Evolutionary conservation across 2,888 invertebrate species (phyloP), one percentile per base, ranked within the genome.

Genomic region (Melanophora roralis): DNA sequence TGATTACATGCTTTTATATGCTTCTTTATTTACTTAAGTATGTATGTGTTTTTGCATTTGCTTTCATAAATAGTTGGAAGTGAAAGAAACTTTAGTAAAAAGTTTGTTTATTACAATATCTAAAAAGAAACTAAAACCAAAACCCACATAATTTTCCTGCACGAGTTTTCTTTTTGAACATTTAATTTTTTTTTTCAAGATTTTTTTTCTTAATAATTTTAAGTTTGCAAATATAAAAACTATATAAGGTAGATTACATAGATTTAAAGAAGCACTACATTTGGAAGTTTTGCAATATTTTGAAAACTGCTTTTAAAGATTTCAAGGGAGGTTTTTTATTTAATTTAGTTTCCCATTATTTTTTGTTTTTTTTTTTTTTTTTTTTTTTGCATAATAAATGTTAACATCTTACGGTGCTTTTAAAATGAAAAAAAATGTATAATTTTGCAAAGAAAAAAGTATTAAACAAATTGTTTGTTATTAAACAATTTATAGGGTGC

Each of bases 61-160:
- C 40, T 69, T 75, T 75, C 67, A 83, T 81, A 84, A 86, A 83
- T 85, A 84, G 74, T 65, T 55, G 38, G 27, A 40, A 74, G 84
- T 86, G 84, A 84, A 87, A 83, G 85, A 85, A 87, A 87, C 82
- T 87, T 87, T 85, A 82, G 83, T 82, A 69, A 81, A 86, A 86
- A 86, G 86, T 88, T 88, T 86, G 85, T 86, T 87, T 86, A 86
- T 86, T 85, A 86, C 83, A 55, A 57, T 67, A 67, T 75, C 51
- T 68, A 62, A 14, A 6, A 65, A 59, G 55, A 62, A 27, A 27
- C n/a, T n/a, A 68, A 43, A 83, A 81, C 80, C 72, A 84, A 82
- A 32, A 9, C 19, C 57, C 55, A 76, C 65, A 73, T 51, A 72
- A 59, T 75, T 69, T 77, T 77, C 47, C 43, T 49, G 74, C 55